Evolutionary conservation across 2,113 vertebrate species (phyloP).

Genomic region (Onychostoma macrolepis): DNA sequence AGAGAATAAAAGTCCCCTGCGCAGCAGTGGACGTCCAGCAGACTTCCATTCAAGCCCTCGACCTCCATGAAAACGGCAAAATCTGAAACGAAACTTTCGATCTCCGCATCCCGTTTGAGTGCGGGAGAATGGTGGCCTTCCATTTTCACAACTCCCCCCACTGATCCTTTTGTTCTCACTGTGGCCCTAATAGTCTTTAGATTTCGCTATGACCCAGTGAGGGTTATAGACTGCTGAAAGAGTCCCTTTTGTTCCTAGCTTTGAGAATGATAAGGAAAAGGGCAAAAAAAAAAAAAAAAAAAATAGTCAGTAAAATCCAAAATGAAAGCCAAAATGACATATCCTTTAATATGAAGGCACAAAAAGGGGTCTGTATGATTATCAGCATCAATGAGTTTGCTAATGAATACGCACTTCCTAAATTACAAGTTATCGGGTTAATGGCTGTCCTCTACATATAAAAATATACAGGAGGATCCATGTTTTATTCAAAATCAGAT

Average conservation of each 20-base stretch:
- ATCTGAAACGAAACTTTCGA: slow-evolving; percentile 89
- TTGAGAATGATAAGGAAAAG: slow-evolving; percentile 50
- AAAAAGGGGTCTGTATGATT: not conserved
- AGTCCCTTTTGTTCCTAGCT: slow-evolving; percentile 69
- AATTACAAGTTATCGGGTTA: not conserved
- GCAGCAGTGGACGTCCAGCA: slow-evolving; percentile 75
- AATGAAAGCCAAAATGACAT: slow-evolving; percentile 37
- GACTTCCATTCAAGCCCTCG: slow-evolving; percentile 74
- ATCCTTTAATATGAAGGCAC: not conserved
- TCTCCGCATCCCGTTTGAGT: slow-evolving; percentile 82
- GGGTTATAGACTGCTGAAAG: slow-evolving; percentile 81
- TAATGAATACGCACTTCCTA: not conserved
- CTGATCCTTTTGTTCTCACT: slow-evolving; percentile 81
- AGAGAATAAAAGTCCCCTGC: slow-evolving; percentile 81
- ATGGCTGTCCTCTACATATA: slow-evolving; percentile 25
- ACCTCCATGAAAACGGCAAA: slow-evolving; percentile 84
- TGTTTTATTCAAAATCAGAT: slow-evolving; percentile 67
- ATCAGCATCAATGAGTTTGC: not conserved
- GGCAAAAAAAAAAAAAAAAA: too few species aligned
- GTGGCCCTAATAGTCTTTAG: slow-evolving; percentile 80
- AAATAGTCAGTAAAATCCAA: slow-evolving; percentile 67
- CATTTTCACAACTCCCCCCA: slow-evolving; percentile 86
- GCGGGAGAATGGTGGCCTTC: slow-evolving; percentile 79
- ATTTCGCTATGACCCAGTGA: slow-evolving; percentile 80
- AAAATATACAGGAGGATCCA: slow-evolving; percentile 53